These are phyloP conservation scores for Horisme vitalbata DNA, from an alignment of 2,888 invertebrate genomes.

Conservation along the genomic window DNA sequence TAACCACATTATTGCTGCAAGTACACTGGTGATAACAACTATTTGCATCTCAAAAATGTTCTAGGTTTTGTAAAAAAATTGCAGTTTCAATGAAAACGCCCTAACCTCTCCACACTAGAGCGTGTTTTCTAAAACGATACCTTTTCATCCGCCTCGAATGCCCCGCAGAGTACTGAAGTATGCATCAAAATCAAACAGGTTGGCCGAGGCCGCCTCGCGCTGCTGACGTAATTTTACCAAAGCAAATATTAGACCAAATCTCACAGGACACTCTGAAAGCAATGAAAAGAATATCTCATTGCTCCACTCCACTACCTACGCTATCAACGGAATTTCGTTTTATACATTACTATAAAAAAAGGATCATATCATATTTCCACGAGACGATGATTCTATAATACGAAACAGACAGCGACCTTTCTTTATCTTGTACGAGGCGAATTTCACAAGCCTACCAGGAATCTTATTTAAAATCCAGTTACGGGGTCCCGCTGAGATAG, in stretches of 20 bases:
- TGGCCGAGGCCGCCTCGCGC: constrained; percentile 56
- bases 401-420: constrained; percentile 76
- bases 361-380: constrained; percentile 67
- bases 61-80: neutral
- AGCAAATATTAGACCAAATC: constrained; percentile 76
- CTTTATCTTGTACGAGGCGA: constrained; percentile 77
- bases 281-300: constrained; percentile 67
- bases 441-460: constrained; percentile 73
- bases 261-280: constrained; percentile 61
- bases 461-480: constrained; percentile 83
- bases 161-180: constrained; percentile 63
- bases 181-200: constrained; percentile 80
- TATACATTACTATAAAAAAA: constrained; percentile 64
- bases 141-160: constrained; percentile 53
- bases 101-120: constrained; percentile 25
- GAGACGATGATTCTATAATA: constrained; percentile 69
- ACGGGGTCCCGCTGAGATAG: constrained; percentile 73
- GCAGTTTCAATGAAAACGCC: constrained; percentile 15
- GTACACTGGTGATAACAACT: constrained; percentile 68
- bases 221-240: constrained; percentile 71
- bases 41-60: constrained; percentile 6
- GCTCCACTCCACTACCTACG: constrained; percentile 48
- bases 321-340: constrained; percentile 52
- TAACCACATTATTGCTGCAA: constrained; percentile 74
- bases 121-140: constrained; percentile 30